Conservation (phyloP, 1,140 invertebrate genomes). For the Zaprionus davidi region DNA sequence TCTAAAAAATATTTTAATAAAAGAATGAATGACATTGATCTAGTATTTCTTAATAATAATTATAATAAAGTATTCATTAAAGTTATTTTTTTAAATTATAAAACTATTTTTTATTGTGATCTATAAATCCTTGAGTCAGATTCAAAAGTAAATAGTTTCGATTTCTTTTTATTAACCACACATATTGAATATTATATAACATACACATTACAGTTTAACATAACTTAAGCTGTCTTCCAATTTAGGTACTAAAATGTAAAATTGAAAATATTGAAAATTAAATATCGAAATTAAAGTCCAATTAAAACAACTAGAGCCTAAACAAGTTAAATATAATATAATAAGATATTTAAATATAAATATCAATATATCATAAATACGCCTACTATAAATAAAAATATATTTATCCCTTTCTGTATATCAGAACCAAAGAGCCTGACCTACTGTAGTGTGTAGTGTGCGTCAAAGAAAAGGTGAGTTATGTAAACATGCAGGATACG, state of each 20-base stretch:
- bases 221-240: not conserved
- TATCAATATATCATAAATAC: not conserved
- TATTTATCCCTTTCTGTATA: not conserved
- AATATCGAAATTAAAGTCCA: too few relatives aligned
- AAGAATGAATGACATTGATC: too few relatives aligned
- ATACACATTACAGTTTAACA: not conserved
- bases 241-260: not conserved
- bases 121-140: not conserved
- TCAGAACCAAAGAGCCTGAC: not conserved
- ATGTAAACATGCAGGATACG: slow-evolving; percentile 58
- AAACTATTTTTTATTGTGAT: too few relatives aligned
- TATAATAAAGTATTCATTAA: too few relatives aligned
- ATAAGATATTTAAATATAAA: not conserved
- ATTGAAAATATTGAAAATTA: too few relatives aligned
- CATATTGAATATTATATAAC: not conserved
- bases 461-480: slow-evolving; percentile 52
- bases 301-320: too few relatives aligned
- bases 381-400: too few relatives aligned
- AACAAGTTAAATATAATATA: too few relatives aligned
- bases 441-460: not conserved
- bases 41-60: too few relatives aligned
- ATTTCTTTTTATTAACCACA: too few relatives aligned
- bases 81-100: too few relatives aligned
- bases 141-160: not conserved
- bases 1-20: too few relatives aligned